These are phyloP conservation scores for Phymastichus coffea DNA, from an alignment of 1,140 invertebrate genomes.

Conservation along the genomic window DNA sequence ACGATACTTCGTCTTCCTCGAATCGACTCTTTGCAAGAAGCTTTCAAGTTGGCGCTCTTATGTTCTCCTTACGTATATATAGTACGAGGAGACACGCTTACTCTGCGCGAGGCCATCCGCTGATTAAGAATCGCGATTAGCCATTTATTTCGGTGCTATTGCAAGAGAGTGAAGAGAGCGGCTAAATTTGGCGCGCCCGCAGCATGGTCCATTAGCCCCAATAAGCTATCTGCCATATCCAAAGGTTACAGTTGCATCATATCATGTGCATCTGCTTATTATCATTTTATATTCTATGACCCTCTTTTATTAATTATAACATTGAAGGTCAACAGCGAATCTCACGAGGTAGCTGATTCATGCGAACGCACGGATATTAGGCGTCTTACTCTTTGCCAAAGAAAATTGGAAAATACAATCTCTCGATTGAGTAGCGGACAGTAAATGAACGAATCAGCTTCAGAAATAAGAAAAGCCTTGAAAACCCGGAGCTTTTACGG, in stretches of 20 bases:
- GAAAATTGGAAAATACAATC: no score
- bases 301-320: constrained; percentile 1
- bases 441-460: constrained; percentile 19
- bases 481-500: constrained; percentile 16
- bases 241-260: constrained; percentile 37
- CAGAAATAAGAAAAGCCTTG: constrained; percentile 24
- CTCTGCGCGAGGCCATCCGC: constrained; percentile 38
- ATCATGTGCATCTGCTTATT: no score
- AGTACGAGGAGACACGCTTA: constrained; percentile 13
- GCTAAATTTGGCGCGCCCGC: constrained; percentile 50
- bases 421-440: no score
- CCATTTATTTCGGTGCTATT: constrained; percentile 53
- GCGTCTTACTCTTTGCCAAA: no score
- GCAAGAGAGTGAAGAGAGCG: no score
- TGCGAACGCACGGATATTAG: no score
- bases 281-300: neutral
- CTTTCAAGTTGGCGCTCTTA: neutral
- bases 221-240: constrained; percentile 39
- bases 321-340: neutral
- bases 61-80: constrained; percentile 20
- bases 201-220: constrained; percentile 55
- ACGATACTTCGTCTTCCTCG: no score
- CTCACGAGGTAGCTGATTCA: no score
- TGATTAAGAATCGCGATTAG: constrained; percentile 53
- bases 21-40: no score